Conservation (phyloP, 2,888 invertebrate genomes). For the Ectemnius continuus region DNA sequence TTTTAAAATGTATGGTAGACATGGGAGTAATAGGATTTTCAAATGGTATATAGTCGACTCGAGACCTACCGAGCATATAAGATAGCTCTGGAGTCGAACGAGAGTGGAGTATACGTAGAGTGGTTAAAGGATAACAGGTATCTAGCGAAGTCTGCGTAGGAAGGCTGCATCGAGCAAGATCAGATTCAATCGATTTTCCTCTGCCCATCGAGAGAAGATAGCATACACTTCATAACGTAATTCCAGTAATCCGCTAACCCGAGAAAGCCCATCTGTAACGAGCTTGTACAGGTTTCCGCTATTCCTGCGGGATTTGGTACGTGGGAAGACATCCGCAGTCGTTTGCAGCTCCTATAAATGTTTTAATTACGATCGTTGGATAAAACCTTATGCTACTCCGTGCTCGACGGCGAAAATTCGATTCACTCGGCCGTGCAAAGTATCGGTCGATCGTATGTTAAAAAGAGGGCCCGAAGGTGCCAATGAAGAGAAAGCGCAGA, state of each 20-base stretch:
- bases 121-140: not conserved
- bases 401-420: not conserved
- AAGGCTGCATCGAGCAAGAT: not conserved
- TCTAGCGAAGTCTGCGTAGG: not conserved
- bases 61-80: no score
- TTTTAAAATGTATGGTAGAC: no score
- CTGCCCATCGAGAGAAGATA: conserved; percentile 30
- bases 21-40: no score
- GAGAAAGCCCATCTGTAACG: conserved; percentile 24
- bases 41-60: no score
- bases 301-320: conserved; percentile 9
- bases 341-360: not conserved
- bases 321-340: not conserved
- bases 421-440: not conserved
- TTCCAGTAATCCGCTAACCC: conserved; percentile 33
- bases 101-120: no score
- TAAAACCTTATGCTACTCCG: not conserved
- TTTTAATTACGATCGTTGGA: not conserved
- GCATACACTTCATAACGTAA: conserved; percentile 36
- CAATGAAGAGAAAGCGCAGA: conserved; percentile 21
- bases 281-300: conserved; percentile 17
- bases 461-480: conserved; percentile 20
- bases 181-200: conserved; percentile 34
- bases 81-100: no score
- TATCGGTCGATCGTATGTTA: not conserved